Base-by-base conservation (phyloP, 1,140 invertebrate species). In the Drosophila ercepeae region DNA sequence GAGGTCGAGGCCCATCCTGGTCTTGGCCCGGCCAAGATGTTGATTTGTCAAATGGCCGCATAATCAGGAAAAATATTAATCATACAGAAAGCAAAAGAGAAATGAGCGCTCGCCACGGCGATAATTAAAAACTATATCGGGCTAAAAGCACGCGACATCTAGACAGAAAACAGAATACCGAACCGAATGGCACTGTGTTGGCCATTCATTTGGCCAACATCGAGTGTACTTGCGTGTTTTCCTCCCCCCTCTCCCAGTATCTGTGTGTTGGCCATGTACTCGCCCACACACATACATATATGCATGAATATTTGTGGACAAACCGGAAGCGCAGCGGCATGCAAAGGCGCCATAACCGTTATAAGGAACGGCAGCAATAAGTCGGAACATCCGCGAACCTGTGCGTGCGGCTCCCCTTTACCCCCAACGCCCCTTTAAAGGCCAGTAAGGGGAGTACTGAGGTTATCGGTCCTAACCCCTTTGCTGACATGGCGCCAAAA, bases 271-370 rank as follows among this genome's bases (percentile, higher is more conserved):
- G 14, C 3, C 21, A 21, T 21, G n/a, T 55, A n/a, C n/a, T 13
- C 25, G 23, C n/a, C n/a, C n/a, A n/a, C n/a, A n/a, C n/a, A n/a
- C n/a, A n/a, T 73, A 39, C 27, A 32, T 55, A 32, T 39, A 16
- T 58, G 34, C 32, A 23, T 52, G 45, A 58, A 36, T 18, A 25
- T 13, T 18, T 55, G 58, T 41, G 27, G 48, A 14, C 55, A 36
- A 34, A 73, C 72, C 78, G 78, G 81, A 84, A 84, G 68, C 68
- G 58, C 76, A 88, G 58, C 81, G 65, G 77, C 81, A 84, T 84
- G 81, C 77, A 69, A 88, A 88, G 77, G 59, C 77, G 81, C 81
- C 81, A 84, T 84, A 84, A 84, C 65, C 13, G 36, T 50, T 71
- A 68, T 75, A 75, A 63, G 48, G 53, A 72, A 53, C 27, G 27